Evolutionary conservation across 1,140 invertebrate genomes (phyloP).

Genomic region (Nymphalis io): DNA sequence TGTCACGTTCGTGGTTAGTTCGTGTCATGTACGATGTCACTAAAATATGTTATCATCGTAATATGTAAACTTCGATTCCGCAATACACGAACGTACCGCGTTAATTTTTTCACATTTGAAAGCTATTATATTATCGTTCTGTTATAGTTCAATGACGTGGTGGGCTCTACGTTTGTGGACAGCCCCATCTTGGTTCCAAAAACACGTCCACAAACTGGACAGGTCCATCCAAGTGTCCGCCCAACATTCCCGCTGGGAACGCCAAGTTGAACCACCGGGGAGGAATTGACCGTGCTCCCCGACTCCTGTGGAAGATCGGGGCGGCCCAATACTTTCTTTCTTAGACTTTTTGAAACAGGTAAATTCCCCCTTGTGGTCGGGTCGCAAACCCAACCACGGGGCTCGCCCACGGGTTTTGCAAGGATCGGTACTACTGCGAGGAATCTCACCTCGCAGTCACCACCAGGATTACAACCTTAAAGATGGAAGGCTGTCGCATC

Average conservation of each 20-base stretch:
- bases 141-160: too few relatives aligned
- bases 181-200: too few relatives aligned
- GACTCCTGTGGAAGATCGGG: conserved; percentile 33
- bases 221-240: conserved; percentile 8
- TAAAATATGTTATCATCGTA: too few relatives aligned
- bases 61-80: too few relatives aligned
- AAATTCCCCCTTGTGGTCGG: conserved; percentile 14
- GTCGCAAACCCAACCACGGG: conserved; percentile 28
- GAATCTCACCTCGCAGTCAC: conserved; percentile 4
- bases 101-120: too few relatives aligned
- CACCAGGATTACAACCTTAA: conserved; percentile 3
- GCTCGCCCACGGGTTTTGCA: conserved; percentile 18
- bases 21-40: too few relatives aligned
- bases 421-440: conserved; percentile 3
- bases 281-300: too few relatives aligned
- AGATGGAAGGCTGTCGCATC: conserved; percentile 61
- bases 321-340: conserved; percentile 1
- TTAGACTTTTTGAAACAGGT: conserved; percentile 6
- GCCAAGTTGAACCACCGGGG: conserved; percentile 4
- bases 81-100: too few relatives aligned
- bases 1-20: too few relatives aligned
- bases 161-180: too few relatives aligned
- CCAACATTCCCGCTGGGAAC: conserved; percentile 10
- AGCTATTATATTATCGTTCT: too few relatives aligned
- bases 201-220: conserved; percentile 16